Conservation (phyloP, 2,888 invertebrate genomes). For the Elegia similella region DNA sequence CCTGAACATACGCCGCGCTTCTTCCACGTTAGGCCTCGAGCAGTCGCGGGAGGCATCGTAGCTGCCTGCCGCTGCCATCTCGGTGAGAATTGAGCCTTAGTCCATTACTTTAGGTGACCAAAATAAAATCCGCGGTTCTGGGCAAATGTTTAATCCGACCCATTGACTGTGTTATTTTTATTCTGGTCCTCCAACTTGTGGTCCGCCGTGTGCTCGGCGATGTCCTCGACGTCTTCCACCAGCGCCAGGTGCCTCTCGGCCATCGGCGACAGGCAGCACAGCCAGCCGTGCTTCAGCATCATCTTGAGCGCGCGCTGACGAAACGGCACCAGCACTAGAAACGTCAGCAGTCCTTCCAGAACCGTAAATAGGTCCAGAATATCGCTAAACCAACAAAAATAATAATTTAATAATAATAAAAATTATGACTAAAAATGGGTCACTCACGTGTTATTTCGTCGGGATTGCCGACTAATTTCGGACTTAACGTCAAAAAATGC, state of each 20-base stretch:
- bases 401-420: slow-evolving; percentile 5
- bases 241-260: slow-evolving; percentile 54
- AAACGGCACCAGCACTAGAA: slow-evolving; percentile 81
- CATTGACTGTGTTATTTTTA: background rate
- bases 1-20: too few relatives aligned
- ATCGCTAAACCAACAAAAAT: slow-evolving; percentile 63
- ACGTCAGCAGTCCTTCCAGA: slow-evolving; percentile 83
- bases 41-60: too few relatives aligned
- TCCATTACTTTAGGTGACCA: too few relatives aligned
- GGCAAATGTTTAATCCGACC: background rate
- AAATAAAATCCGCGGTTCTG: too few relatives aligned
- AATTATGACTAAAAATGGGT: too few relatives aligned
- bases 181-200: slow-evolving; percentile 50
- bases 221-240: slow-evolving; percentile 72
- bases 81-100: too few relatives aligned
- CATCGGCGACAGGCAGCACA: slow-evolving; percentile 49
- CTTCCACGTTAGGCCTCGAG: too few relatives aligned
- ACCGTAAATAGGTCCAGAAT: slow-evolving; percentile 82
- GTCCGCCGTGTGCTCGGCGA: slow-evolving; percentile 57
- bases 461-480: too few relatives aligned
- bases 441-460: too few relatives aligned
- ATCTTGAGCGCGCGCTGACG: slow-evolving; percentile 74
- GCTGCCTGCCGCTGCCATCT: too few relatives aligned
- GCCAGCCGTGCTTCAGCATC: slow-evolving; percentile 50
- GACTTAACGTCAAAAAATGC: too few relatives aligned